A percentile compares a stretch with the other conserved stretches of the same genome.
Evolutionary conservation across 2,888 invertebrate species (phyloP).

Genomic region (Aphidoletes aphidimyza): DNA sequence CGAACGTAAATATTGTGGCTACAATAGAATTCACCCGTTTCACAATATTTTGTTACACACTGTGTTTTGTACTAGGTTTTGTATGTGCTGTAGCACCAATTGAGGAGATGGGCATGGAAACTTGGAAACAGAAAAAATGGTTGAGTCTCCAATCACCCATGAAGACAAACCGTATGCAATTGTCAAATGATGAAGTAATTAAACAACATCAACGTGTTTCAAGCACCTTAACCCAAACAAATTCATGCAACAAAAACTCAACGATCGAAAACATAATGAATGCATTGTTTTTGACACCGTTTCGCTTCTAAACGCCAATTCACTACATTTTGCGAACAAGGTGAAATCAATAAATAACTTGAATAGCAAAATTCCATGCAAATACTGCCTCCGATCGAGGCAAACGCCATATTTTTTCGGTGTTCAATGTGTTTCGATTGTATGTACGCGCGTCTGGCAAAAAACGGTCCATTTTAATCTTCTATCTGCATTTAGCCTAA

Average conservation of each 20-base stretch:
- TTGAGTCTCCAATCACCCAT: not conserved
- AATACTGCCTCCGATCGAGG: not conserved
- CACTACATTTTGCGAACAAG: not conserved
- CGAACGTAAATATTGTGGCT: not conserved
- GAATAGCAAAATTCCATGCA: not conserved
- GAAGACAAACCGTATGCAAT: not conserved
- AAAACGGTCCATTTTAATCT: constrained; percentile 26
- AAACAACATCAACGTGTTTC: not conserved
- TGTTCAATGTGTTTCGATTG: not conserved
- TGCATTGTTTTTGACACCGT: not conserved
- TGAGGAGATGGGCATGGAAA: too few species aligned
- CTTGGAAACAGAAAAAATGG: not conserved
- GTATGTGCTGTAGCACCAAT: too few species aligned
- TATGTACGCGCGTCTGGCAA: not conserved
- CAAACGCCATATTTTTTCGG: not conserved
- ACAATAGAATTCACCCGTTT: not conserved
- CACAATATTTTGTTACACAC: not conserved
- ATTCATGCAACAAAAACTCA: too few species aligned
- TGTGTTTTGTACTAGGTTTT: too few species aligned
- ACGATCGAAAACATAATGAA: not conserved
- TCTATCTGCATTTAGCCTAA: constrained; percentile 40
- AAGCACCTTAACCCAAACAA: too few species aligned
- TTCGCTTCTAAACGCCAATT: not conserved
- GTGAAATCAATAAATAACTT: constrained; percentile 37
- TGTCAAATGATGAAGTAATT: not conserved